Evolutionary conservation across 2,888 invertebrate genomes (phyloP), one percentile per base, ranked within the genome.

Genomic region (Eumacrocentrus americanus): DNA sequence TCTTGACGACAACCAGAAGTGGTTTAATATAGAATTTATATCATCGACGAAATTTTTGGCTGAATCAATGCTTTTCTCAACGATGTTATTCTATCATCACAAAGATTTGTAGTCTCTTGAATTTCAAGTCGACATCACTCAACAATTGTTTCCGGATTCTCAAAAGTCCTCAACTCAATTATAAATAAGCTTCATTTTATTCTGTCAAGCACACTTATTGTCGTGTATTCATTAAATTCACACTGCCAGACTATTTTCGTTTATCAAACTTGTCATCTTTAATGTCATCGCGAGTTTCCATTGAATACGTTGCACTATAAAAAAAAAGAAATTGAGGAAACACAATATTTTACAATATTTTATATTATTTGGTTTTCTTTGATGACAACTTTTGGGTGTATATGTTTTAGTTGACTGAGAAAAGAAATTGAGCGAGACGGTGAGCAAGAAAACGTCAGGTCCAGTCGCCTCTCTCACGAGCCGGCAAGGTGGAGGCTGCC

Each of bases 401-500:
- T 25, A 14, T 37, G 1, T 23, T 9, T 2, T 14, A 46, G 22
- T 25, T 2, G 9, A 22, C 14, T 37, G 14, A 40, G 6, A 34
- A 47, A 52, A 12, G 16, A 16, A 42, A 57, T 29, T 29, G 37
- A 52, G 16, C 11, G 37, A 42, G 16, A 50, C 23, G 58, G 35
- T 18, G 29, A 29, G 29, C 29, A 29, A 29, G 29, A 46, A 35
- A 34, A 42, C 42, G 58, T 66, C 42, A 47, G 57, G 60, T 51
- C 57, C 58, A 67, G 61, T 67, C 58, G 60, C 60, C 51, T 64
- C 68, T 68, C 66, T 68, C 69, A 70, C 72, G 71, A 74, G 72
- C 74, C 76, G 76, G 77, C 77, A 78, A 78, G 77, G 77, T 76
- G 75, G 78, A 80, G 72, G 78, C 78, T 79, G 75, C 72, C 65